phyloP scores from a whole-genome alignment of 1,140 invertebrate species.

The Araneus ventricosus region DNA sequence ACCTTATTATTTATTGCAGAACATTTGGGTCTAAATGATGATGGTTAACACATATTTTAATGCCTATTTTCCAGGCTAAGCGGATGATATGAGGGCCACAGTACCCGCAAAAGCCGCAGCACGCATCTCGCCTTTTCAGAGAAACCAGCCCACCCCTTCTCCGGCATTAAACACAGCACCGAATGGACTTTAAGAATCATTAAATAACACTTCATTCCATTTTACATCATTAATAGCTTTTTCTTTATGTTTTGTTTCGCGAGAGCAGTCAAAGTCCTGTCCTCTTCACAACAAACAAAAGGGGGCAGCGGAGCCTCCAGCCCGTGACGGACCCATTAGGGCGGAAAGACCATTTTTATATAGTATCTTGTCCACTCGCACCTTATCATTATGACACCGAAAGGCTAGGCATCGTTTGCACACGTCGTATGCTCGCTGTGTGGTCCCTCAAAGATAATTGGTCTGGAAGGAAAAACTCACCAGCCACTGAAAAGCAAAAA shows the following conservation, averaged over 20 bases:
- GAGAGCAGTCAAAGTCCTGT: neutral
- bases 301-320: neutral
- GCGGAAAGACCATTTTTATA: slow-evolving; percentile 62
- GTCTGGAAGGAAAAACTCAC: neutral
- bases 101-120: neutral
- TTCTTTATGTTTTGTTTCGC: neutral
- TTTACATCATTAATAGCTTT: slow-evolving; percentile 52
- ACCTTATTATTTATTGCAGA: neutral
- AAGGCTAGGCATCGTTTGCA: slow-evolving; percentile 54
- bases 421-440: neutral
- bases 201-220: slow-evolving; percentile 42
- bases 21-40: neutral
- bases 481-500: neutral
- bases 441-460: slow-evolving; percentile 32
- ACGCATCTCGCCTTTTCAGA: neutral
- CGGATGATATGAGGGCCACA: neutral
- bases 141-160: neutral
- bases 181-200: slow-evolving; percentile 49
- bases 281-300: slow-evolving; percentile 39
- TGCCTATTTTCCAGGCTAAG: neutral
- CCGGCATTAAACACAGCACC: neutral
- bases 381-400: slow-evolving; percentile 70
- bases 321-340: slow-evolving; percentile 62
- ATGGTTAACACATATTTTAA: neutral
- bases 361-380: slow-evolving; percentile 61